Conservation (phyloP, 2,888 invertebrate genomes). For the Dolichopus griseipennis region DNA sequence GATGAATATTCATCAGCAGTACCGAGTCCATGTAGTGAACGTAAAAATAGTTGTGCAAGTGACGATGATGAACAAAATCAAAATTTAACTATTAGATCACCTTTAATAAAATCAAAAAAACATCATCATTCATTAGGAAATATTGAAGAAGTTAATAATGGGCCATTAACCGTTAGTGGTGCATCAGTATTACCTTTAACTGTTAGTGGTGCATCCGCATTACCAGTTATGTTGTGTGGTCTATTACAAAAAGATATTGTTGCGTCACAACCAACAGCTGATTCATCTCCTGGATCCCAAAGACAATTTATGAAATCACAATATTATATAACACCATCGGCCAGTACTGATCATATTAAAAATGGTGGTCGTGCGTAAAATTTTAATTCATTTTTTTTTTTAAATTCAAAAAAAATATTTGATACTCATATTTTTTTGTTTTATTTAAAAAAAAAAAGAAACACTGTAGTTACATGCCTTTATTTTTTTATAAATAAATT, state of each 20-base stretch:
- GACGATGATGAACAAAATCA: background rate
- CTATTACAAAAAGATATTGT: conserved; percentile 41
- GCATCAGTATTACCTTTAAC: conserved; percentile 22
- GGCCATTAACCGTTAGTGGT: conserved; percentile 16
- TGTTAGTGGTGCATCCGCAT: conserved; percentile 36
- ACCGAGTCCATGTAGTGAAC: conserved; percentile 15
- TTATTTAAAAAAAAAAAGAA: background rate
- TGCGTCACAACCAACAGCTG: conserved; percentile 5
- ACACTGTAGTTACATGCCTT: background rate
- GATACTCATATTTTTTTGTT: too few species aligned
- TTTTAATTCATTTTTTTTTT: conserved; percentile 2
- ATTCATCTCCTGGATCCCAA: conserved; percentile 11
- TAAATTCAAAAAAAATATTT: background rate
- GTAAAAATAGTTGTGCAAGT: conserved; percentile 16
- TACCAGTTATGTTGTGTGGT: conserved; percentile 46
- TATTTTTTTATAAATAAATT: too few species aligned
- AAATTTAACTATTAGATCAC: background rate
- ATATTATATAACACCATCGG: conserved; percentile 23
- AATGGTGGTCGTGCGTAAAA: conserved; percentile 26
- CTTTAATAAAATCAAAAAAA: conserved; percentile 2
- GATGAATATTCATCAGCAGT: conserved; percentile 13
- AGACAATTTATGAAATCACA: conserved; percentile 24
- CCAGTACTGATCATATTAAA: conserved; percentile 21
- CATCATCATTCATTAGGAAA: conserved; percentile 12
- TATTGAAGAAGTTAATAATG: conserved; percentile 8